Evolutionary conservation across 2,888 invertebrate genomes (phyloP).

Genomic region (Megaustenia siamemsis): DNA sequence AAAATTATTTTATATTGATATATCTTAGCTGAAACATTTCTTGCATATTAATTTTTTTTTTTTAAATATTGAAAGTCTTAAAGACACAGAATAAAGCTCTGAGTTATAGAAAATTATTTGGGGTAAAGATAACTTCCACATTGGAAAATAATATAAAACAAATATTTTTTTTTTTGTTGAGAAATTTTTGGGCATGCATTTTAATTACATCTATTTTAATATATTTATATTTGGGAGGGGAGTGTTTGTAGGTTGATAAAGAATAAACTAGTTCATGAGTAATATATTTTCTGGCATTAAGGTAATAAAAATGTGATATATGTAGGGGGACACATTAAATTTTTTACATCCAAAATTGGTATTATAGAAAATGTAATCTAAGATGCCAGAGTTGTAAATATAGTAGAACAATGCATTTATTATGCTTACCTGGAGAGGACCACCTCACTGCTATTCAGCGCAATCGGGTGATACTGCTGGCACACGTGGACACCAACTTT

Average conservation of each 20-base stretch:
- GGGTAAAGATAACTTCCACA: neutral
- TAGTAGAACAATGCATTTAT: conserved; percentile 18
- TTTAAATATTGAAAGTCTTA: neutral
- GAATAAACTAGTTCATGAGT: neutral
- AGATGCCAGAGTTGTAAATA: conserved; percentile 10
- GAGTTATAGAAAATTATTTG: neutral
- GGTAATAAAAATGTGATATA: too few relatives aligned
- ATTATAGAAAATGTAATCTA: neutral
- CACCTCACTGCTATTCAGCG: neutral
- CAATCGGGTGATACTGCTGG: conserved; percentile 12
- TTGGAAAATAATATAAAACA: neutral
- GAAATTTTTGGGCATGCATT: neutral
- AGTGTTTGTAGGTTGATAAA: too few relatives aligned
- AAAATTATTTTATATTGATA: neutral
- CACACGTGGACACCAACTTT: conserved; percentile 16
- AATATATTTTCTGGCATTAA: too few relatives aligned
- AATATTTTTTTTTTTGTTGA: neutral
- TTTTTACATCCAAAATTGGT: neutral
- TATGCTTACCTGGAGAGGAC: conserved; percentile 25
- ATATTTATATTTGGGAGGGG: neutral
- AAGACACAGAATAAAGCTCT: neutral
- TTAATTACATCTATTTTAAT: neutral
- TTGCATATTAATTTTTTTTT: neutral
- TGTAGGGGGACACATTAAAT: too few relatives aligned
- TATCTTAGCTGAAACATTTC: neutral